Conservation (phyloP, 1,140 invertebrate genomes). For the Phthorimaea operculella region DNA sequence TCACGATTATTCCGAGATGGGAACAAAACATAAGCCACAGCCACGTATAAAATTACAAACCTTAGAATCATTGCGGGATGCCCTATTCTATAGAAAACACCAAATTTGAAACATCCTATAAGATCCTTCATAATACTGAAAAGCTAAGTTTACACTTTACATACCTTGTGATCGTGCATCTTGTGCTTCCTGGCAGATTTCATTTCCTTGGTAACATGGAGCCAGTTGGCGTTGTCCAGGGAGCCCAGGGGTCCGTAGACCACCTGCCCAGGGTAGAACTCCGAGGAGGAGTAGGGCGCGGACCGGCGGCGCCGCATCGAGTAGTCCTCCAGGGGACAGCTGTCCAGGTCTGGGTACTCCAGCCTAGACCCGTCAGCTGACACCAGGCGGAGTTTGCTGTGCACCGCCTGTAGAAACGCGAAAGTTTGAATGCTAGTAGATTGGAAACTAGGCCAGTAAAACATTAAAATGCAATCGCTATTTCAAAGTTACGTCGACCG, state of each 20-base stretch:
- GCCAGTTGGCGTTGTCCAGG: conserved; percentile 82
- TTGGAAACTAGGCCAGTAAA: too few relatives aligned
- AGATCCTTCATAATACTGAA: too few relatives aligned
- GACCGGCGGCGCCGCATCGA: conserved; percentile 56
- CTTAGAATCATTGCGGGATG: too few relatives aligned
- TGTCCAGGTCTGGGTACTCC: conserved; percentile 74
- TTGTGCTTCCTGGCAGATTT: conserved; percentile 74
- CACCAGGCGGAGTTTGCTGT: conserved; percentile 74
- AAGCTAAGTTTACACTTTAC: too few relatives aligned
- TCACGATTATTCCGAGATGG: too few relatives aligned
- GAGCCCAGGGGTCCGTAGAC: conserved; percentile 76
- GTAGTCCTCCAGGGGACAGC: conserved; percentile 71
- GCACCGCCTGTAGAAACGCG: conserved; percentile 61
- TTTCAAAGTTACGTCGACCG: too few relatives aligned
- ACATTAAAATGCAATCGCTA: too few relatives aligned
- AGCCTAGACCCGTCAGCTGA: conserved; percentile 74
- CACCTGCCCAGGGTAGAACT: conserved; percentile 83
- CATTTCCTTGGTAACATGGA: conserved; percentile 80
- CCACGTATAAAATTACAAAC: too few relatives aligned
- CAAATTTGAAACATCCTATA: too few relatives aligned
- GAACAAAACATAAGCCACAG: too few relatives aligned
- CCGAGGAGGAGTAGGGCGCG: conserved; percentile 60
- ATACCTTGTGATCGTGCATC: conserved; percentile 65
- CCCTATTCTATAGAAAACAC: too few relatives aligned
- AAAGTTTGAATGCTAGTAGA: too few relatives aligned